Evolutionary conservation across 2,888 invertebrate species (phyloP), one percentile per base, ranked within the genome.

Genomic region (Fragum sueziense): DNA sequence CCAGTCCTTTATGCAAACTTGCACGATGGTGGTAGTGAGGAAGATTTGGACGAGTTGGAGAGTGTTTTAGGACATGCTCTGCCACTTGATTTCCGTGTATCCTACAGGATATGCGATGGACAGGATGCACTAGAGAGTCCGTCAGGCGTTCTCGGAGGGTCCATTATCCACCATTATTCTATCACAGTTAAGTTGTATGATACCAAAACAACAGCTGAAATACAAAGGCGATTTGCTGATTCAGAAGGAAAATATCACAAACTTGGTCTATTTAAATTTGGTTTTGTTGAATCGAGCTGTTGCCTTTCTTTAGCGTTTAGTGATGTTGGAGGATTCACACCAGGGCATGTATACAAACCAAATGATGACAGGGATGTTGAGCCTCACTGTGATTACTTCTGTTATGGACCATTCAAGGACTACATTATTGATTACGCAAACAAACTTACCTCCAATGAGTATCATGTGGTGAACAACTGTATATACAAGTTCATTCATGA

Each of bases 91-190:
- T 62, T 91, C 0, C 76, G 91, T 41, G 89, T 91, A 72, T 90
- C 91, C 17, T 89, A 89, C 75, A 85, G 90, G 27, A 88, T 91
- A 33, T 88, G 90, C 70, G 89, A 91, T 85, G 91, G 91, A 20
- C 91, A 91, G 80, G 68, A 76, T 37, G 57, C 20, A 61, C 68
- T 0, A 31, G 47, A 29, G 82, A 59, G 6, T 52, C 57, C 6
- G 51, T 52, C 29, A 68, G 74, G 74, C 68, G 1, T 65, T 25
- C 25, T 65, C 0, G 65, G 65, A 20, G 65, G 65, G 22, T 41
- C 37, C 27, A 41, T 34, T 11, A 37, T 65, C 11, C 65, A 65
- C 41, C 33, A 65, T n/a, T 65, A n/a, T 20, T 65, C 65, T 41
- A 25, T 34, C 2, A 65, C 65, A 41, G 9, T 41, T 17, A 65